phyloP scores from a whole-genome alignment of 2,113 vertebrate genomes.

The Salvator merianae region DNA sequence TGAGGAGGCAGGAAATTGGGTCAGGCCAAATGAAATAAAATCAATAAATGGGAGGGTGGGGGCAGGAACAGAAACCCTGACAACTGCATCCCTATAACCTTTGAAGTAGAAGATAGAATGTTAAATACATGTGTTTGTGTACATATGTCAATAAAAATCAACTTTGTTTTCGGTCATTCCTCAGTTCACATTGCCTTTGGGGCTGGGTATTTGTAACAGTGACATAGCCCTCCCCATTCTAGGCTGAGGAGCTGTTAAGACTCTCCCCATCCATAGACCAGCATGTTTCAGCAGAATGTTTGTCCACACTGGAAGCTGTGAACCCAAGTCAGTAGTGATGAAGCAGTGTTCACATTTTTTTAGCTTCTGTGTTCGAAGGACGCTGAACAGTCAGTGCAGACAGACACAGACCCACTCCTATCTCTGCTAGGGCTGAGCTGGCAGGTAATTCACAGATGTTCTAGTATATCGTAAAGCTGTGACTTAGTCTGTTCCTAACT shows the following conservation, averaged over 20 bases:
- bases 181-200: not conserved
- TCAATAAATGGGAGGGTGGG: not conserved
- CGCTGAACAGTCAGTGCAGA: not conserved
- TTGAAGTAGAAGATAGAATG: not conserved
- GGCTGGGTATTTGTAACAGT: not conserved
- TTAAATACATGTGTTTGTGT: too few relatives aligned
- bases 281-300: not conserved
- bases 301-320: not conserved
- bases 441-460: not conserved
- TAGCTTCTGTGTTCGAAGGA: rapidly evolving
- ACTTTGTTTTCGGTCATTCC: not conserved
- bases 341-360: not conserved
- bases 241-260: not conserved
- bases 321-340: not conserved
- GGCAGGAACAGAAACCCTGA: rapidly evolving
- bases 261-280: not conserved
- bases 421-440: not conserved
- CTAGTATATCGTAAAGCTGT: not conserved
- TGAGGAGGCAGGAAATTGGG: not conserved
- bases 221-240: not conserved
- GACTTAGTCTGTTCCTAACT: not conserved
- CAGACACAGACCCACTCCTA: not conserved
- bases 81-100: rapidly evolving
- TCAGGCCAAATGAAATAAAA: not conserved
- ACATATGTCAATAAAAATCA: not conserved